These are phyloP conservation scores for Heliornis fulica DNA, from an alignment of 2,113 vertebrate species.

Conservation along the genomic window DNA sequence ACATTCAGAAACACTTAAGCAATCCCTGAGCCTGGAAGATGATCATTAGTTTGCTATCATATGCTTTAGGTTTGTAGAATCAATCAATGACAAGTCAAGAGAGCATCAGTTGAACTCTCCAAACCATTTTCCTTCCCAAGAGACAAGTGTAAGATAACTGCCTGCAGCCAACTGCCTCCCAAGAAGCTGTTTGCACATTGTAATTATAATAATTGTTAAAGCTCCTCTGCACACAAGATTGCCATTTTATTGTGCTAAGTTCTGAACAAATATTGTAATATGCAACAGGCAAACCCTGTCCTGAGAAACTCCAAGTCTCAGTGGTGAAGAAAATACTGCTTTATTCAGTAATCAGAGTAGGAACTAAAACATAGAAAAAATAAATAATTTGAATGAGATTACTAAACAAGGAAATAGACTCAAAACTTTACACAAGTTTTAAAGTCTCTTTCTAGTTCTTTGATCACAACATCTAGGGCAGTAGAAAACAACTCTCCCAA, in stretches of 20 bases:
- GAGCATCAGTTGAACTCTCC: not conserved
- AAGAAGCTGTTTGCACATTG: conserved; percentile 24
- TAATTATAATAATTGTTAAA: not conserved
- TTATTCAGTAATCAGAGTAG: not conserved
- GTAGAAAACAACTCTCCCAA: not conserved
- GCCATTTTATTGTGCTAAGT: not conserved
- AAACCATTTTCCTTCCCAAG: not conserved
- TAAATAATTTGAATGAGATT: not conserved
- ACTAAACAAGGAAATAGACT: not conserved
- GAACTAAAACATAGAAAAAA: not conserved
- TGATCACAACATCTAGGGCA: not conserved
- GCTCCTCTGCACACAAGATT: not conserved
- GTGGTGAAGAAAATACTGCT: not conserved
- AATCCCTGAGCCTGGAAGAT: not conserved
- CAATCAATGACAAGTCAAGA: not conserved
- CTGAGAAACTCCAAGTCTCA: not conserved
- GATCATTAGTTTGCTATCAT: conserved; percentile 30
- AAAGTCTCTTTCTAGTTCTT: not conserved
- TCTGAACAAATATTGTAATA: not conserved
- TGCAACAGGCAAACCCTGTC: not conserved
- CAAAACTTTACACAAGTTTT: not conserved
- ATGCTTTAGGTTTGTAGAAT: not conserved
- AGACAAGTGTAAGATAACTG: not conserved
- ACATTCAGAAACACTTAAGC: conserved; percentile 56
- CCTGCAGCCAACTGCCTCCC: not conserved